Evolutionary conservation across 2,888 invertebrate genomes (phyloP).

Genomic region (Thymelicus lineola): DNA sequence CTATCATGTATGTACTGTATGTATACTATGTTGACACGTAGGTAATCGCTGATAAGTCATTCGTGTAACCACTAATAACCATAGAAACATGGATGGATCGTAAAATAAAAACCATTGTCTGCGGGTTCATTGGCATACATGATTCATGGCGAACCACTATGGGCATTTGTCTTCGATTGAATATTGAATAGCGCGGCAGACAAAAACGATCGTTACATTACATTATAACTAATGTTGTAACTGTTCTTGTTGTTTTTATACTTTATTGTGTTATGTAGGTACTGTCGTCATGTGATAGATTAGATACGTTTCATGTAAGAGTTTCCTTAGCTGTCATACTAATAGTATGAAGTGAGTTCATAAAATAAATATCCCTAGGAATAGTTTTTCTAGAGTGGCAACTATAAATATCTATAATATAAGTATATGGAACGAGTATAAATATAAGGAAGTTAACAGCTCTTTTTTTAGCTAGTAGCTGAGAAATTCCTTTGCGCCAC

Average conservation of each 20-base stretch:
- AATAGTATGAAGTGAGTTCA: too few relatives aligned
- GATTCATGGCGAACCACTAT: slow-evolving; percentile 58
- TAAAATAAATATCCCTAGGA: too few relatives aligned
- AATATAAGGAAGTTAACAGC: too few relatives aligned
- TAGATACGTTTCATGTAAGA: too few relatives aligned
- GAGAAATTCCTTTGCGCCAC: too few relatives aligned
- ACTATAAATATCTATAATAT: too few relatives aligned
- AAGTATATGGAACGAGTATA: too few relatives aligned
- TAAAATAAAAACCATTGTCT: slow-evolving; percentile 55
- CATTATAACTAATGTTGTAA: background rate
- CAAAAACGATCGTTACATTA: slow-evolving; percentile 18
- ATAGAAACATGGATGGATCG: slow-evolving; percentile 45
- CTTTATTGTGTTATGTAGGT: background rate
- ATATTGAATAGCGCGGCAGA: slow-evolving; percentile 21
- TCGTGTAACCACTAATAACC: slow-evolving; percentile 32
- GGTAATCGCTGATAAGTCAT: background rate
- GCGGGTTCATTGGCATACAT: slow-evolving; percentile 57
- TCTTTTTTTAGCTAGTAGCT: too few relatives aligned
- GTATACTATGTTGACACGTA: too few relatives aligned
- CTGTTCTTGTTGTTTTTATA: slow-evolving; percentile 1
- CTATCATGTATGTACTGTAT: too few relatives aligned
- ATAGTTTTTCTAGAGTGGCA: too few relatives aligned
- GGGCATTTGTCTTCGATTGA: slow-evolving; percentile 34
- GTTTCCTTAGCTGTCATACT: too few relatives aligned
- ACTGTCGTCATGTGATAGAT: background rate